Base-by-base conservation (phyloP, 2,888 invertebrate species). In the Sarcophaga subvicina region DNA sequence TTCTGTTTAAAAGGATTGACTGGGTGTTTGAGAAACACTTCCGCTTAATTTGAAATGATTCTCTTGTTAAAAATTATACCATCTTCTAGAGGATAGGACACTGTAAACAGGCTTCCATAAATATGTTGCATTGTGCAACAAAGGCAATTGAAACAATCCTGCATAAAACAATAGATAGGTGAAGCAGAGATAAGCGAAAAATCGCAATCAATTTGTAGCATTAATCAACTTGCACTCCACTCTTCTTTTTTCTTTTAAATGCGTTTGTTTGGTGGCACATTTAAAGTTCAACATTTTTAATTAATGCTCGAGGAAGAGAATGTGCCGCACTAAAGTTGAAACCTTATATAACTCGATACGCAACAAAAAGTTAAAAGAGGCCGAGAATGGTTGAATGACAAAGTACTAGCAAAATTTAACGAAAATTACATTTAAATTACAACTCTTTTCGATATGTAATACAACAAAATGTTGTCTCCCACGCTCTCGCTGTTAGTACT, bases 351-450 rank as follows among this genome's bases (percentile, higher is more conserved):
- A 66, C 63, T 77, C 14, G 49, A 2, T 49, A 14, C 14, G 10
- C 49, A 81, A 47, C 49, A 54, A 76, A 76, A n/a, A 81, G 3
- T 25, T 4, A 25, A 49, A 75, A 76, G 64, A 27, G 5, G 20
- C 14, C 3, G 60, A 27, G 4, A 2, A 14, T 0, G 17, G 3
- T 3, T 0, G 25, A 25, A 25, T 25, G 25, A 25, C 25, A 25
- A 1, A 25, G 25, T 25, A 25, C 25, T 2, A 0, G 25, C 62
- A 62, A 60, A 73, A 47, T 20, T 66, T 2, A 25, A 81, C 62
- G 45, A 80, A 66, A 80, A 66, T 85, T 81, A 85, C 78, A 85
- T 82, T 86, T 76, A 80, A 80, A 82, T 79, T 82, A 85, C 78
- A 82, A 85, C 75, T 85, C 79, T 82, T 79, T 86, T 83, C 70